phyloP scores from a whole-genome alignment of 2,888 invertebrate genomes.

The Vanessa cardui region DNA sequence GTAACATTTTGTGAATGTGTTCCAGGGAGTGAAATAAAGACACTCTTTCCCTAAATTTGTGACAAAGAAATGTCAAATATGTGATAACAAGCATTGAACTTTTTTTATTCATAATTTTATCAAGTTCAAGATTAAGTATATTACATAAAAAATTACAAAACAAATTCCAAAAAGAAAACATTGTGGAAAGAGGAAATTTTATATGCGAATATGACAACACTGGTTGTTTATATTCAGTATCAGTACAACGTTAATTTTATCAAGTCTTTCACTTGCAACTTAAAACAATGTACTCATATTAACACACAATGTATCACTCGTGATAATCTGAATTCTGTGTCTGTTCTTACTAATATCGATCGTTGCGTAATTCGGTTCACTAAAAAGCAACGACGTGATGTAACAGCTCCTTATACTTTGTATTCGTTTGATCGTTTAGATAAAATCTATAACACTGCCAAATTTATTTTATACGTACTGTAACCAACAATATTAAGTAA shows the following conservation, averaged over 20 bases:
- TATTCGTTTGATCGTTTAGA: neutral
- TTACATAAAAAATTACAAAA: too few species aligned
- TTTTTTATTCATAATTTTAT: too few species aligned
- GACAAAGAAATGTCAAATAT: neutral
- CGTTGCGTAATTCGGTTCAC: constrained; percentile 6
- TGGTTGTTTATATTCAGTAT: neutral
- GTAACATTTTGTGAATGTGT: constrained; percentile 21
- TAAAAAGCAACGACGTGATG: neutral
- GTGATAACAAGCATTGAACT: neutral
- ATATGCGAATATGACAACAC: too few species aligned
- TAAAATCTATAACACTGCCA: neutral
- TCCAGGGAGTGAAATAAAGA: neutral
- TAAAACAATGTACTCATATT: neutral
- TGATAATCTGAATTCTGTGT: constrained; percentile 20
- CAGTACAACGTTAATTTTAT: constrained; percentile 8
- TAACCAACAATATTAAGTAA: too few species aligned
- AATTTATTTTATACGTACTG: too few species aligned
- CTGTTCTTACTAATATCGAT: neutral
- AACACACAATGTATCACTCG: constrained; percentile 1
- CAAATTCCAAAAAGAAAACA: too few species aligned
- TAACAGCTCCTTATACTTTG: neutral
- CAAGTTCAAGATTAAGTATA: too few species aligned
- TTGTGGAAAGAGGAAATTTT: too few species aligned
- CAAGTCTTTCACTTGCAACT: constrained; percentile 7
- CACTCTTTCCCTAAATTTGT: neutral